Base-by-base conservation (phyloP, 2,113 vertebrate species). In the Genyomyrus donnyi region DNA sequence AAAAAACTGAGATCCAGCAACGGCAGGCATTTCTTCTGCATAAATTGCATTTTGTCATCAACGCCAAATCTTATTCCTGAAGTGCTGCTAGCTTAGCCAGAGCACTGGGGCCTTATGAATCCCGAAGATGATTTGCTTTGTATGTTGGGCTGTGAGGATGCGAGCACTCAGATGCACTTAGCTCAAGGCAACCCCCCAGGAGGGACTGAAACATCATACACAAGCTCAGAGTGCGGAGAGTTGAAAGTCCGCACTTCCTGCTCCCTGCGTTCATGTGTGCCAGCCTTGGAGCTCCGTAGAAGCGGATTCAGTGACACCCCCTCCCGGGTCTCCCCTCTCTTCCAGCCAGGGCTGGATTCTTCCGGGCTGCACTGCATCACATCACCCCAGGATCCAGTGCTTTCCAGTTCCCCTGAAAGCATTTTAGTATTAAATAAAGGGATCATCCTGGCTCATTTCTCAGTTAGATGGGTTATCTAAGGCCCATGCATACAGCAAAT, bases 101-200 rank as follows among this genome's bases (percentile, higher is more conserved):
- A 13, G 35, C 19, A 24, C 35, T 10, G 53, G 52, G 39, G 56
- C 49, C 27, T 35, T 13, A n/a, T 17, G 27, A 31, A 31, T 50
- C 6, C 8, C 4, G 0, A 53, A 39, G 35, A n/a, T n/a, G 52
- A 56, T 53, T 35, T 45, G 87, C 87, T 88, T 58, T 53, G 58
- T 42, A 8, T 66, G 19, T 50, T 2, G 39, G 21, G 19, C 56
- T 45, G 53, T 13, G 87, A 21, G 53, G 56, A 88, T 62, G 56
- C 3, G 24, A 88, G 87, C 87, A 62, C 56, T 88, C 24, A 24
- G 87, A 88, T 42, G 35, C 87, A 88, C 87, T 88, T 45, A 42
- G 85, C 49, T 87, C n/a, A 42, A 58, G 86, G 86, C 50, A 88
- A 46, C 19, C 49, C 87, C 87, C 87, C 56, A 11, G 31, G 35